These are phyloP conservation scores for Tauraco hartlaubi DNA, from an alignment of 2,797 vertebrate species.

Conservation along the genomic window DNA sequence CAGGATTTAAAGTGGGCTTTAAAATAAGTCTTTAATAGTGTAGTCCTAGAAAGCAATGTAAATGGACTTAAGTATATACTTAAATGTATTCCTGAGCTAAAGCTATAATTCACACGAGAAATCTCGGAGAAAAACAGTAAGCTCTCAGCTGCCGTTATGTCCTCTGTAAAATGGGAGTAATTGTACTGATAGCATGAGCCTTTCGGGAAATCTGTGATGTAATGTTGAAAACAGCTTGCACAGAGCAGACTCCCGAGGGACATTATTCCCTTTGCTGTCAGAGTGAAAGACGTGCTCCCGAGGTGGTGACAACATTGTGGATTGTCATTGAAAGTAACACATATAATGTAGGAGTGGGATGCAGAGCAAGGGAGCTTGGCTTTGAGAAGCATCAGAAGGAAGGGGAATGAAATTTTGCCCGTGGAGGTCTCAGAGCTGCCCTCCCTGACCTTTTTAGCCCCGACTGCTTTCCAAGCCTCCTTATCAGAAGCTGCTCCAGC, in stretches of 20 bases:
- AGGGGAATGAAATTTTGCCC: neutral
- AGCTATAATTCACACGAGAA: neutral
- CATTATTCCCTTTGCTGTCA: neutral
- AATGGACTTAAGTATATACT: neutral
- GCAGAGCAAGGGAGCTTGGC: neutral
- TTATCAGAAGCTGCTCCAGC: neutral
- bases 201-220: neutral
- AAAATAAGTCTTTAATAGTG: slow-evolving; percentile 4
- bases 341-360: accelerated
- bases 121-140: neutral
- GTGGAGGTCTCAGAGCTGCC: neutral
- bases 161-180: slow-evolving; percentile 3
- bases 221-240: neutral
- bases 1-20: slow-evolving; percentile 5
- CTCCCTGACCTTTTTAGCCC: neutral
- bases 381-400: neutral
- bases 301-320: accelerated
- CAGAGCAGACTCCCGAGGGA: neutral
- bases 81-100: slow-evolving; percentile 5
- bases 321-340: neutral
- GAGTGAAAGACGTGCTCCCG: accelerated
- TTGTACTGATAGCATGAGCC: neutral
- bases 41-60: neutral
- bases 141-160: slow-evolving; percentile 3
- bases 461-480: neutral